phyloP scores from a whole-genome alignment of 1,140 invertebrate genomes.

The Ceratina calcarata region DNA sequence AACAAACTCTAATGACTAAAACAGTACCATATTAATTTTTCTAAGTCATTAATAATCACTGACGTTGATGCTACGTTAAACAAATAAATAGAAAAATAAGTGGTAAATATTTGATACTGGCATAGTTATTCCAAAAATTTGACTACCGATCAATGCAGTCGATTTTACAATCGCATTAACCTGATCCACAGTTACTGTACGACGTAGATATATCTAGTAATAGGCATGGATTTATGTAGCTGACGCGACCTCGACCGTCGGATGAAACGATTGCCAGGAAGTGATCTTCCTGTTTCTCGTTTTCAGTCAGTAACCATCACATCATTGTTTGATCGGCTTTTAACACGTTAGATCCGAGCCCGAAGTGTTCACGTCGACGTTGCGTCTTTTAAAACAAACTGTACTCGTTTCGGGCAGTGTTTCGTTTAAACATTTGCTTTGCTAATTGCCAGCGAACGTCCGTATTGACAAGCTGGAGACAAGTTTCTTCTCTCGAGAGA shows the following conservation, averaged over 20 bases:
- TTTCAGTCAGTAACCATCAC: conserved; percentile 17
- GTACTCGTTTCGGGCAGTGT: not conserved
- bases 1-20: too few relatives aligned
- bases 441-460: not conserved
- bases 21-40: too few relatives aligned
- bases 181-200: conserved; percentile 6
- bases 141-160: not conserved
- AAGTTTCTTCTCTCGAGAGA: not conserved
- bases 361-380: not conserved
- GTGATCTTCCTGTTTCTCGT: conserved; percentile 52
- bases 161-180: conserved; percentile 4
- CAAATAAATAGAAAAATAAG: too few relatives aligned
- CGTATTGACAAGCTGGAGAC: not conserved
- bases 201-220: conserved; percentile 10
- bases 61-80: too few relatives aligned
- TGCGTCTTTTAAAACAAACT: conserved; percentile 1
- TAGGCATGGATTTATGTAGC: conserved; percentile 8
- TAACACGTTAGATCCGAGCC: conserved; percentile 21
- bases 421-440: not conserved
- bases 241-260: conserved; percentile 20
- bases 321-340: conserved; percentile 45
- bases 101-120: too few relatives aligned
- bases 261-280: conserved; percentile 52
- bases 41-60: too few relatives aligned
- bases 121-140: not conserved